phyloP scores from a whole-genome alignment of 1,140 invertebrate species.

The Aphidius gifuensis region DNA sequence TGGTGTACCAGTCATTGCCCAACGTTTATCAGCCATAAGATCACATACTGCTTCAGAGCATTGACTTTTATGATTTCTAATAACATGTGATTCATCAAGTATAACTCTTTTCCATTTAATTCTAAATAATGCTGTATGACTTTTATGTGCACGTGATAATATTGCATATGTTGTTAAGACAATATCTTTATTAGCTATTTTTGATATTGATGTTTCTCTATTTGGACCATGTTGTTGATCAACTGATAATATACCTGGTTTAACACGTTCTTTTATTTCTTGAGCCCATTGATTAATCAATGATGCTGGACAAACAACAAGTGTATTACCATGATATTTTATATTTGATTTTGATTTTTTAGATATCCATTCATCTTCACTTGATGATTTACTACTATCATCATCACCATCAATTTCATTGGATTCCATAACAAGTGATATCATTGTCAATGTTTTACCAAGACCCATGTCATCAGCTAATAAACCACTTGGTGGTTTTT shows the following conservation, averaged over 20 bases:
- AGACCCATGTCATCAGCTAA: slow-evolving; percentile 93
- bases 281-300: slow-evolving; percentile 81
- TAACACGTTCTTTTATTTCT: slow-evolving; percentile 71
- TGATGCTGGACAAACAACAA: slow-evolving; percentile 87
- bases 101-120: slow-evolving; percentile 83
- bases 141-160: slow-evolving; percentile 58
- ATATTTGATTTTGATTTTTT: slow-evolving; percentile 20
- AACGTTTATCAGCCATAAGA: slow-evolving; percentile 65
- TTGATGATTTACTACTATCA: slow-evolving; percentile 28
- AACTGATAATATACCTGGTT: slow-evolving; percentile 61
- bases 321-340: slow-evolving; percentile 63
- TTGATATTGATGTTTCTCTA: slow-evolving; percentile 63
- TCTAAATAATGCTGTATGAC: slow-evolving; percentile 30
- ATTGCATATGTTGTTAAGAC: slow-evolving; percentile 79
- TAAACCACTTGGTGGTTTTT: slow-evolving; percentile 76
- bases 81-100: slow-evolving; percentile 88
- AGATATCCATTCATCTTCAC: slow-evolving; percentile 32
- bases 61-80: slow-evolving; percentile 82
- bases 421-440: slow-evolving; percentile 61
- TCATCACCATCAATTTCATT: slow-evolving; percentile 52
- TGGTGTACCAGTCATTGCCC: slow-evolving; percentile 91
- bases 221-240: slow-evolving; percentile 79
- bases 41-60: slow-evolving; percentile 69
- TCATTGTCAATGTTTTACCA: slow-evolving; percentile 91
- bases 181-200: slow-evolving; percentile 63